Evolutionary conservation across 2,888 invertebrate species (phyloP), one percentile per base, ranked within the genome.

Genomic region (Chironomus tentans): DNA sequence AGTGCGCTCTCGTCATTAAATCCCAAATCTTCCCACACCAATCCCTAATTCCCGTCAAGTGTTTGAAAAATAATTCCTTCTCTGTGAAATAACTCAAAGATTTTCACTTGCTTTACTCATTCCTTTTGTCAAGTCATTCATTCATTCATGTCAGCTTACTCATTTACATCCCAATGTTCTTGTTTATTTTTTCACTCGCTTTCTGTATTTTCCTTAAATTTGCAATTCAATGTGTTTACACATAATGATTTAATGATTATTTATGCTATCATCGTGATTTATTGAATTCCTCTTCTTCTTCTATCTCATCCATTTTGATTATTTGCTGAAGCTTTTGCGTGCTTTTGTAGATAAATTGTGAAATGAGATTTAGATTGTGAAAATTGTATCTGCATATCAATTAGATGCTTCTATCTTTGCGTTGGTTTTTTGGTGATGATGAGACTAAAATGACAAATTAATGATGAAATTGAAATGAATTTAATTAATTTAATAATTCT

Each of bases 231-330:
- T 65, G 65, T 65, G 65, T 65, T 65, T 65, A 22, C 65, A 22
- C 65, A 65, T 65, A 65, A 65, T 65, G 65, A 65, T 65, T 65
- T 65, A 65, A 65, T 65, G 65, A 65, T 65, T 65, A 65, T 65
- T 65, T 65, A 65, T 65, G 65, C 65, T 65, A 65, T 65, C 65
- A 65, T 21, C 65, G 22, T 65, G 65, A 65, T 74, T 74, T 68
- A 46, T 68, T 74, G 62, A 74, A 48, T 74, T 38, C 38, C 10
- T 38, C 38, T 7, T 38, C 38, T 10, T 38, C 38, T 10, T 38
- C 1, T 38, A 7, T 38, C 38, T 10, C 38, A 38, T 38, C 38
- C 38, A 38, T 38, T 38, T 38, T 38, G 38, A 38, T 38, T 38
- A 38, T 38, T 38, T 10, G 38, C 7, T 38, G 38, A 38, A 10